A percentile compares a stretch with the other conserved stretches of the same genome.
phyloP scores from a whole-genome alignment of 2,888 invertebrate genomes.

The Notodromas monacha region DNA sequence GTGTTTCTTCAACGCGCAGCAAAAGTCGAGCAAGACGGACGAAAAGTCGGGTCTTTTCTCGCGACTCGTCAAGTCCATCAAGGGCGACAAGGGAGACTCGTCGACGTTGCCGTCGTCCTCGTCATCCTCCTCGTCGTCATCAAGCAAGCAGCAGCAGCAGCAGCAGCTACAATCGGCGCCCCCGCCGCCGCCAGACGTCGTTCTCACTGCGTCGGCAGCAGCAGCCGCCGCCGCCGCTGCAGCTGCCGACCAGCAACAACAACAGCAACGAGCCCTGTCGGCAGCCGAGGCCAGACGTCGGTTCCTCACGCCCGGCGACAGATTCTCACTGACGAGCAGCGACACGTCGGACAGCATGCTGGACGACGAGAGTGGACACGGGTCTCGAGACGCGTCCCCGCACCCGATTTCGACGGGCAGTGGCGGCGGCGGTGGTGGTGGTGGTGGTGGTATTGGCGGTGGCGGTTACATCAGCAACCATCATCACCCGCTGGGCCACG shows the following conservation, averaged over 20 bases:
- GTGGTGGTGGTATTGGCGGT: no score
- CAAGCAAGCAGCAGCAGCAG: no score
- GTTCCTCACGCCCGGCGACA: constrained; percentile 17
- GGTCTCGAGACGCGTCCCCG: constrained; percentile 19
- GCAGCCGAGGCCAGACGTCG: constrained; percentile 14
- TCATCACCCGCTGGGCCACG: no score
- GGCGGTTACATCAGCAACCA: constrained; percentile 8
- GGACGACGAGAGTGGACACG: constrained; percentile 21
- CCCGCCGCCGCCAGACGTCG: constrained; percentile 9
- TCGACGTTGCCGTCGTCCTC: constrained; percentile 8
- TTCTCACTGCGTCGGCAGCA: no score
- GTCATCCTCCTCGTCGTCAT: constrained; percentile 20
- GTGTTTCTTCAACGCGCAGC: constrained; percentile 6
- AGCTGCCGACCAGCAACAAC: neutral
- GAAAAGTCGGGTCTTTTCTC: constrained; percentile 8
- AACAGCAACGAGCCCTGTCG: constrained; percentile 2
- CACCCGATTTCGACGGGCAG: no score
- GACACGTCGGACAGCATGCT: constrained; percentile 18
- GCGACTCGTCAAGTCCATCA: neutral
- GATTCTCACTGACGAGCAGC: neutral
- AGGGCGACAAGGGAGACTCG: constrained; percentile 9
- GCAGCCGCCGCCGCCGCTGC: constrained; percentile 9
- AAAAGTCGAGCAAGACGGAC: constrained; percentile 9
- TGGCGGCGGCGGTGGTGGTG: no score
- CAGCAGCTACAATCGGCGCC: constrained; percentile 8